These are phyloP conservation scores for Cichladusa arquata DNA, from an alignment of 2,113 vertebrate species.

Conservation along the genomic window DNA sequence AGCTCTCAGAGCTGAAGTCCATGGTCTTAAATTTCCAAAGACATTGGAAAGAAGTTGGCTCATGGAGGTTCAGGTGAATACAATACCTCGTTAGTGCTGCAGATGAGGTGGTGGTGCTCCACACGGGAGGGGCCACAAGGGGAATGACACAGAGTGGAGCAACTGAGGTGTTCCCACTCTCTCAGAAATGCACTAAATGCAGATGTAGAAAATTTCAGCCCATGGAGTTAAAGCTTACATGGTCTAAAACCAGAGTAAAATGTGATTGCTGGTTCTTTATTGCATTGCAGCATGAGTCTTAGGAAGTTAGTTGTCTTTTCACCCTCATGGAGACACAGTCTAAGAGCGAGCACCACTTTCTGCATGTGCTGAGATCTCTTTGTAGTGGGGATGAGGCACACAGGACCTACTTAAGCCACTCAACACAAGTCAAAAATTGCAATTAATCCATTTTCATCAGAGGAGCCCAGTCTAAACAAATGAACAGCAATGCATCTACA, in stretches of 20 bases:
- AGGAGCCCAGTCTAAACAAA: neutral
- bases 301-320: neutral
- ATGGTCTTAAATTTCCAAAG: neutral
- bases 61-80: neutral
- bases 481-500: neutral
- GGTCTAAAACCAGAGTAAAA: neutral
- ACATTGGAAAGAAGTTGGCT: neutral
- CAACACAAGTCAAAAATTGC: neutral
- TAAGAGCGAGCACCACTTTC: neutral
- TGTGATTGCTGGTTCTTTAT: neutral
- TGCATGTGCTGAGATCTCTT: neutral
- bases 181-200: neutral
- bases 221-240: neutral
- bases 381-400: neutral
- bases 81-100: neutral
- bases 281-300: neutral
- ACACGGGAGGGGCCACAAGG: rapidly evolving
- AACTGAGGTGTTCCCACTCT: neutral
- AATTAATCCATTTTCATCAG: neutral
- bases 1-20: neutral
- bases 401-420: neutral
- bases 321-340: rapidly evolving
- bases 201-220: neutral
- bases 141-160: neutral
- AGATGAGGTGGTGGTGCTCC: neutral